Conservation (phyloP, 2,888 invertebrate species). For the Empis livida region DNA sequence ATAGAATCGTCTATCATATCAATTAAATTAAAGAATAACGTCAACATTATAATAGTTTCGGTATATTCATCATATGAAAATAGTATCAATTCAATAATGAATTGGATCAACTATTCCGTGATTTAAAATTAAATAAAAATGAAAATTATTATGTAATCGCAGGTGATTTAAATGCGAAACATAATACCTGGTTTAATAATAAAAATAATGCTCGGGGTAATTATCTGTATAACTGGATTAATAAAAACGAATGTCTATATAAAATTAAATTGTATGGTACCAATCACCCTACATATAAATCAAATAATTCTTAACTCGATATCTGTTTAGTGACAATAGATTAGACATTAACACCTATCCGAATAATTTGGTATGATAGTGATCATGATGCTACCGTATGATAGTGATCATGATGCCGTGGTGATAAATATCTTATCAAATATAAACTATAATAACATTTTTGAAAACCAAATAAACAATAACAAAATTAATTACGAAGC, state of each 20-base stretch:
- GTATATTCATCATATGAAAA: neutral
- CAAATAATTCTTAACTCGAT: slow-evolving; percentile 4
- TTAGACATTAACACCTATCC: too few species aligned
- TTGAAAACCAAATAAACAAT: too few species aligned
- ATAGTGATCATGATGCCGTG: too few species aligned
- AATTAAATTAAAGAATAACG: neutral
- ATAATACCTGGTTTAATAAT: slow-evolving; percentile 1
- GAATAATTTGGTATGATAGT: too few species aligned
- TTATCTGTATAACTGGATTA: neutral
- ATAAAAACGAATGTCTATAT: neutral
- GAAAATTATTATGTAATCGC: slow-evolving; percentile 3
- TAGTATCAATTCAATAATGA: slow-evolving; percentile 1
- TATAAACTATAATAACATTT: too few species aligned
- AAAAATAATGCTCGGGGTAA: neutral
- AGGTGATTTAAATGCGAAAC: slow-evolving; percentile 2
- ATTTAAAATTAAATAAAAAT: neutral
- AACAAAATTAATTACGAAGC: too few species aligned
- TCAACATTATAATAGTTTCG: neutral
- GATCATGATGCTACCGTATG: too few species aligned
- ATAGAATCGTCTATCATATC: slow-evolving; percentile 1
- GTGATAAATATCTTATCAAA: too few species aligned
- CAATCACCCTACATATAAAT: neutral
- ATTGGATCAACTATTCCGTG: slow-evolving; percentile 1
- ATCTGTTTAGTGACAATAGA: slow-evolving; percentile 1
- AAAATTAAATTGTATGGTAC: slow-evolving; percentile 2